Conservation (phyloP, 2,888 invertebrate genomes). For the Mesopsocus fuscifrons region DNA sequence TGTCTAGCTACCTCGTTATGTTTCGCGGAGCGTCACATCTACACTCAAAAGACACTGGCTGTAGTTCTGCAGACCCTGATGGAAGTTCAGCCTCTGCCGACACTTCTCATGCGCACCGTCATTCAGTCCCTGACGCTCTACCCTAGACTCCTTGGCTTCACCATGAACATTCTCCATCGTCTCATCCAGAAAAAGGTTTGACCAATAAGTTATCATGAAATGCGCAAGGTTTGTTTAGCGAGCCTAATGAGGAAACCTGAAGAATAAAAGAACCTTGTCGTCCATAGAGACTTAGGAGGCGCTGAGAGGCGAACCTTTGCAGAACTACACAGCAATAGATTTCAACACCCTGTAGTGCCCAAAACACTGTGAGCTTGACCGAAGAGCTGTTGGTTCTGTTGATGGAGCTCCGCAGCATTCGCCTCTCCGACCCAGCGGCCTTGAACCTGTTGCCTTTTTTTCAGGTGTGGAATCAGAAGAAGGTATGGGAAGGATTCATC, state of each 20-base stretch:
- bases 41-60: conserved; percentile 77
- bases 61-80: conserved; percentile 86
- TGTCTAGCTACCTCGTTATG: conserved; percentile 66
- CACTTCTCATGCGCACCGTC: conserved; percentile 89
- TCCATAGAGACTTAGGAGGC: too few relatives aligned
- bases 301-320: too few relatives aligned
- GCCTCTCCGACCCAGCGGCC: too few relatives aligned
- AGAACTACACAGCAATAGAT: too few relatives aligned
- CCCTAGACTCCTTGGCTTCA: conserved; percentile 68
- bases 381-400: too few relatives aligned
- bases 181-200: conserved; percentile 68
- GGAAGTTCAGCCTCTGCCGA: conserved; percentile 77
- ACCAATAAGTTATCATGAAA: too few relatives aligned
- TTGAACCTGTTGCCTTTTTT: too few relatives aligned
- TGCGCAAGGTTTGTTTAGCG: conserved; percentile 9
- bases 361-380: too few relatives aligned
- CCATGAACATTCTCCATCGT: conserved; percentile 76
- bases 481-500: conserved; percentile 95
- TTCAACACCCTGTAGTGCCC: too few relatives aligned
- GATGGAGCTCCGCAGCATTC: too few relatives aligned
- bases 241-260: too few relatives aligned
- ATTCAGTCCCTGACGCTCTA: conserved; percentile 83
- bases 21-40: conserved; percentile 74
- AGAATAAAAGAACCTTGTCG: too few relatives aligned
- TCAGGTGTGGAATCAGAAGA: conserved; percentile 86